Base-by-base conservation (phyloP, 2,113 vertebrate species). In the Anoura caudifer region DNA sequence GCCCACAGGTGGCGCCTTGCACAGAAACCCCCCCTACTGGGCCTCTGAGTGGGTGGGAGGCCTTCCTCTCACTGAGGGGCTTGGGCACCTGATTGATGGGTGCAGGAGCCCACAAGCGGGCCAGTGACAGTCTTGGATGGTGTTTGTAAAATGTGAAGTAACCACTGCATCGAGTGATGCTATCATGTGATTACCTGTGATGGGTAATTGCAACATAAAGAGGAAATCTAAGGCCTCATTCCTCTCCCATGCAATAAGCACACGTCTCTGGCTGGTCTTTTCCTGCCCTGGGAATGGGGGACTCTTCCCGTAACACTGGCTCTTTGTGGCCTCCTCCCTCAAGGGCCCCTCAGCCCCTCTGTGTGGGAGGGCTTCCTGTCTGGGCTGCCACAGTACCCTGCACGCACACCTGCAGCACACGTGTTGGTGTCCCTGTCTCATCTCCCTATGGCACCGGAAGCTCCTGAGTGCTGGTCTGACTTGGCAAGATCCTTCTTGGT, bases 31-130 rank as follows among this genome's bases (percentile, higher is more conserved):
- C 47, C 33, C 41, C 19, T 24, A 4, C 36, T 33, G 31, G 50
- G 24, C 54, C 80, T 80, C 41, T 45, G 56, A 41, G 5, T 9
- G 36, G 2, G 10, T n/a, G 70, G 77, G 38, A 1, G 4, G 31
- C 36, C 36, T 0, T 0, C 8, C n/a, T n/a, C 10, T 77, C 52
- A 8, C 5, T 0, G 7, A 63, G 10, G 33, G 43, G 24, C 4
- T 13, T 20, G 11, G 41, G 41, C 28, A 43, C 31, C 59, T 24
- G 41, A 9, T 45, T 26, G 82, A 11, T 63, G 16, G 41, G 41
- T 19, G 14, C 36, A 52, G 50, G 36, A 38, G n/a, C 24, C 61
- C 4, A 41, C 17, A 8, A 5, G 36, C 28, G 28, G 45, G 12
- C 3, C 72, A 63, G 11, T 14, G 16, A 81, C 82, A 47, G 20